Percentiles rank a stretch among this genome's conserved stretches.
Conservation (phyloP, 2,113 vertebrate genomes). For the Oncorhynchus mykiss region DNA sequence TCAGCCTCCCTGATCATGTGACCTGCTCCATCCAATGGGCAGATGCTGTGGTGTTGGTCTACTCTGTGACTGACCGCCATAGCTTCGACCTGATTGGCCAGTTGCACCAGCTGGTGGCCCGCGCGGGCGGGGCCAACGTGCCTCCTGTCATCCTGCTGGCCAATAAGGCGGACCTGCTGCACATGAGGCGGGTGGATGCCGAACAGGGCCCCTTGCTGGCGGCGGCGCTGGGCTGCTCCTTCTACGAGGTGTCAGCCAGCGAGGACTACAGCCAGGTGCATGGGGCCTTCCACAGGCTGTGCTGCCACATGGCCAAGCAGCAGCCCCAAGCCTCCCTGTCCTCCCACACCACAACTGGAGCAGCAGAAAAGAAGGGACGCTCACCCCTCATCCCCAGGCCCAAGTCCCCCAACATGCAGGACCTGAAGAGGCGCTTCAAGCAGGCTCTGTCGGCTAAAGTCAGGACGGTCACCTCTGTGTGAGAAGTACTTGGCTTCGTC, state of each 20-base stretch:
- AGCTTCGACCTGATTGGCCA: constrained; percentile 89
- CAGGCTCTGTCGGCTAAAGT: constrained; percentile 96
- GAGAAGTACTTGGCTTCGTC: constrained; percentile 55
- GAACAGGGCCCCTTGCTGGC: constrained; percentile 90
- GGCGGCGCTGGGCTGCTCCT: constrained; percentile 83
- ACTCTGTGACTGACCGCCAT: constrained; percentile 89
- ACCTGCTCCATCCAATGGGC: constrained; percentile 93
- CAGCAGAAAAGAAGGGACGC: constrained; percentile 82
- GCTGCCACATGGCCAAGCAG: constrained; percentile 88
- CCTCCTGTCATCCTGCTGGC: constrained; percentile 88
- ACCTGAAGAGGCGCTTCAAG: constrained; percentile 96
- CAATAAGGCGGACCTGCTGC: constrained; percentile 93
- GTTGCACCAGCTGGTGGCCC: constrained; percentile 81
- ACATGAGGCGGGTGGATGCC: constrained; percentile 87
- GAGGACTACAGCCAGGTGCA: constrained; percentile 94
- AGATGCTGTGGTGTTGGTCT: constrained; percentile 92
- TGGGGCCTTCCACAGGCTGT: constrained; percentile 90
- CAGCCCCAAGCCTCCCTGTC: constrained; percentile 57
- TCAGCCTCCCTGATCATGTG: constrained; percentile 83
- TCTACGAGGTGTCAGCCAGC: constrained; percentile 94
- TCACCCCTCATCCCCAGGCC: constrained; percentile 92
- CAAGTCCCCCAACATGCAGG: constrained; percentile 98
- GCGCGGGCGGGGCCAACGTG: constrained; percentile 58
- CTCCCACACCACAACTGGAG: constrained; percentile 4
- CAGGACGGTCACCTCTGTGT: constrained; percentile 92